Conservation (phyloP, 2,888 invertebrate species). For the Cremastobaeus sp. region DNA sequence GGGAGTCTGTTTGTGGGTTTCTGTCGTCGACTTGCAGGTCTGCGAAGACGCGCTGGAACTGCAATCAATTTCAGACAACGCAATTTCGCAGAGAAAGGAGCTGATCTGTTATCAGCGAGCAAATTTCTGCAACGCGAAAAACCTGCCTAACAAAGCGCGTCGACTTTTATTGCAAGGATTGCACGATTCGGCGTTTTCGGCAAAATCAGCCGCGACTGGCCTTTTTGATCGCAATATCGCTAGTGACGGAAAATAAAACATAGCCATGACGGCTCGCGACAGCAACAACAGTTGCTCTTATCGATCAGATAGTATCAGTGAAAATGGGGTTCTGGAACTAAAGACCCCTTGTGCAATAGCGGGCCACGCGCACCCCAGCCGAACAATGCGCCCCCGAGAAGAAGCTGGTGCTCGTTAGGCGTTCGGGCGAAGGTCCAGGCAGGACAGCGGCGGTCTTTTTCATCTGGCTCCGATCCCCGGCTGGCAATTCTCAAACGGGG, state of each 20-base stretch:
- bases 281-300: conserved; percentile 69
- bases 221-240: too few relatives aligned
- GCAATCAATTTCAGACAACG: conserved; percentile 29
- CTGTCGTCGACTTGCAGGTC: conserved; percentile 49
- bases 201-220: too few relatives aligned
- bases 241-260: too few relatives aligned
- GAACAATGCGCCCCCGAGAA: conserved; percentile 71
- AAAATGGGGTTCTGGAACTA: conserved; percentile 66
- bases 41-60: conserved; percentile 40
- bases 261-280: conserved; percentile 57
- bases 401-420: conserved; percentile 44
- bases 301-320: conserved; percentile 73
- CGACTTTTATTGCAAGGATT: too few relatives aligned
- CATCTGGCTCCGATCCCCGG: conserved; percentile 25
- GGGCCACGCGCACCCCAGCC: conserved; percentile 70
- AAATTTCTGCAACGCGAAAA: too few relatives aligned
- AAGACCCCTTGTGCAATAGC: too few relatives aligned
- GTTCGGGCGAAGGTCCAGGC: conserved; percentile 28
- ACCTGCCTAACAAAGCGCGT: too few relatives aligned
- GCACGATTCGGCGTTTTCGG: too few relatives aligned
- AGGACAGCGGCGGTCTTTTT: conserved; percentile 16
- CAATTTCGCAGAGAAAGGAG: background rate
- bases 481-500: conserved; percentile 51
- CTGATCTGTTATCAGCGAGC: too few relatives aligned
- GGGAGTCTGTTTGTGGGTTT: conserved; percentile 58